Base-by-base conservation (phyloP, 2,113 vertebrate genomes). In the Dendropsophus ebraccatus region DNA sequence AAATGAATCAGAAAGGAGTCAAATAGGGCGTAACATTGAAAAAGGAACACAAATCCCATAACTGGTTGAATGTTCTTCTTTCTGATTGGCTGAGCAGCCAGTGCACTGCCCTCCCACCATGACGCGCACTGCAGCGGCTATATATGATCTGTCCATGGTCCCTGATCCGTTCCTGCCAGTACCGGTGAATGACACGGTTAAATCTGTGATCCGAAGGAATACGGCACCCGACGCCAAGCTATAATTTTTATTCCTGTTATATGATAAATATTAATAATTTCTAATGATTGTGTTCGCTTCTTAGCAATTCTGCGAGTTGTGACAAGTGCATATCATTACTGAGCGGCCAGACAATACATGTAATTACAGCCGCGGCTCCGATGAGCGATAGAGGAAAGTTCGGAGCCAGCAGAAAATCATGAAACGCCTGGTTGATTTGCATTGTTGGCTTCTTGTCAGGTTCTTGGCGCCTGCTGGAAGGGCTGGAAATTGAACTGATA, bases 251-350 rank as follows among this genome's bases (percentile, higher is more conserved):
- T 58, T 23, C 30, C 52, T n/a, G 50, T 37, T 5, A 37, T 41
- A n/a, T 58, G 52, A 79, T 56, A 12, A 52, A 37, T 58, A 37
- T 37, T 56, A 79, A 79, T 79, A 79, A 79, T 37, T 2, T 37
- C 52, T 79, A 79, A 79, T 58, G 32, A 58, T 37, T n/a, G 52
- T 79, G 76, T 79, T 79, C 76, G 58, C 52, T 79, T 37, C 41
- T 19, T 35, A n/a, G 10, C 76, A 79, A 79, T 58, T 79, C 21
- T 17, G n/a, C 58, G 30, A 13, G 12, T 32, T 11, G 30, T 79
- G 52, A 79, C 76, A 56, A 79, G 50, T n/a, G 76, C 17, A 14
- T 21, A 37, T 79, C 19, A 58, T 37, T 41, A n/a, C 28, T 21
- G 52, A 21, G 19, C 28, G 30, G 76, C 2, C 50, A 45, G 32